These are phyloP conservation scores for Adelphocoris suturalis DNA, from an alignment of 2,888 invertebrate species.

Conservation along the genomic window DNA sequence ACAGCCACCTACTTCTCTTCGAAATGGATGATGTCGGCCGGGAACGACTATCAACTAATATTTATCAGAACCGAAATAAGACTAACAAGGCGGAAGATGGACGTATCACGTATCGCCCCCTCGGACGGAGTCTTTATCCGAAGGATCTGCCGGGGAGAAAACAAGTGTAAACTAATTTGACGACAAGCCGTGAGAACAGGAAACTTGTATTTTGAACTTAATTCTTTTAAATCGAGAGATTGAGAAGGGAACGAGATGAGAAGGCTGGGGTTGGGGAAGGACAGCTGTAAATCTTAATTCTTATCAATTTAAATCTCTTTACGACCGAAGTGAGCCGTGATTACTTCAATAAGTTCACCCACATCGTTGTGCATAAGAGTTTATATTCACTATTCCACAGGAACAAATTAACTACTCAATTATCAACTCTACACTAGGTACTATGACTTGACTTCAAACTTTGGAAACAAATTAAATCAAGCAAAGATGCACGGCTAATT, in stretches of 20 bases:
- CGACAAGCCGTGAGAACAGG: slow-evolving; percentile 36
- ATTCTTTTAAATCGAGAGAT: slow-evolving; percentile 19
- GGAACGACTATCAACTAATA: neutral
- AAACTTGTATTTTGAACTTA: slow-evolving; percentile 1
- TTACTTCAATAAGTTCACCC: neutral
- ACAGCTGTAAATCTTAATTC: slow-evolving; percentile 42
- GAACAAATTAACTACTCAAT: too few relatives aligned
- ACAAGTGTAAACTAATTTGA: slow-evolving; percentile 28
- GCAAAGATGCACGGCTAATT: too few relatives aligned
- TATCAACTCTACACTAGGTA: too few relatives aligned
- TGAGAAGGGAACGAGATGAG: neutral
- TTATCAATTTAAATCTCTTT: slow-evolving; percentile 19
- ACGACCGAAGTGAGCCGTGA: neutral
- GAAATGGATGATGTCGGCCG: neutral
- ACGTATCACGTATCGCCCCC: slow-evolving; percentile 16
- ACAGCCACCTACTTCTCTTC: too few relatives aligned
- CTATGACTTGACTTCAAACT: too few relatives aligned
- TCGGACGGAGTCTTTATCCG: neutral
- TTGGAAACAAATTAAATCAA: too few relatives aligned
- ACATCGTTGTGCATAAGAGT: neutral
- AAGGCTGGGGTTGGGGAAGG: neutral
- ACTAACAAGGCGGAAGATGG: slow-evolving; percentile 20
- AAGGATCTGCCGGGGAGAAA: neutral
- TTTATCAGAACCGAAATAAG: neutral
- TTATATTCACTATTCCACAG: too few relatives aligned